Conservation (phyloP, 64 coral and sea anemone species). For the Montipora foliosa region DNA sequence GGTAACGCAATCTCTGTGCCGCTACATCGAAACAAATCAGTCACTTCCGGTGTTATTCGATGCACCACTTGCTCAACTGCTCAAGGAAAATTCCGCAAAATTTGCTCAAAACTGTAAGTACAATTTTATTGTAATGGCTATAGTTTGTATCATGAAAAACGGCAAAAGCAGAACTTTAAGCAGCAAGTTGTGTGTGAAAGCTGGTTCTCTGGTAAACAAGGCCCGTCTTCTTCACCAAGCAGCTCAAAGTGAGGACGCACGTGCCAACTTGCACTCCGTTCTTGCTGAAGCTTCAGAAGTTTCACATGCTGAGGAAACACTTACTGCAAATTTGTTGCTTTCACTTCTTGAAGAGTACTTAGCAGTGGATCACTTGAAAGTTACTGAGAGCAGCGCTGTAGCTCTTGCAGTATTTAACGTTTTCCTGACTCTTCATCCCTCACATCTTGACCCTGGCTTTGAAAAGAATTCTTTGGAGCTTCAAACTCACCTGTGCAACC, state of each 20-base stretch:
- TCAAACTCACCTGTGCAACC: conserved; percentile 26
- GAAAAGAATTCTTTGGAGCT: background rate
- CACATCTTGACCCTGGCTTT: no score
- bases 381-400: conserved; percentile 88
- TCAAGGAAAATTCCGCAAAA: conserved; percentile 47
- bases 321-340: conserved; percentile 34
- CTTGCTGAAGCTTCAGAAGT: conserved; percentile 2
- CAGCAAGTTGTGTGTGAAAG: background rate
- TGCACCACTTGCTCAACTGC: conserved; percentile 42
- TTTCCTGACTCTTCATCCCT: conserved; percentile 75
- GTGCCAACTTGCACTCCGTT: background rate
- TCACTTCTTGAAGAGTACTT: conserved; percentile 66
- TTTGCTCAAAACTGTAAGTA: conserved; percentile 80
- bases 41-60: conserved; percentile 80
- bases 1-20: conserved; percentile 57
- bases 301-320: background rate
- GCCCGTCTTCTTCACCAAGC: conserved; percentile 51
- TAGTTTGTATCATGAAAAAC: conserved; percentile 53
- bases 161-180: conserved; percentile 10
- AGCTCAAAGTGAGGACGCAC: background rate
- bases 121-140: conserved; percentile 84
- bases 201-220: conserved; percentile 52
- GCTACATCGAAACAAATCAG: conserved; percentile 77
- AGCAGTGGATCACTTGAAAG: conserved; percentile 65
- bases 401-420: conserved; percentile 80